A percentile compares a stretch with the other conserved stretches of the same genome.
These are phyloP conservation scores for Pyrochroa serraticornis DNA, from an alignment of 2,888 invertebrate genomes.

Conservation along the genomic window DNA sequence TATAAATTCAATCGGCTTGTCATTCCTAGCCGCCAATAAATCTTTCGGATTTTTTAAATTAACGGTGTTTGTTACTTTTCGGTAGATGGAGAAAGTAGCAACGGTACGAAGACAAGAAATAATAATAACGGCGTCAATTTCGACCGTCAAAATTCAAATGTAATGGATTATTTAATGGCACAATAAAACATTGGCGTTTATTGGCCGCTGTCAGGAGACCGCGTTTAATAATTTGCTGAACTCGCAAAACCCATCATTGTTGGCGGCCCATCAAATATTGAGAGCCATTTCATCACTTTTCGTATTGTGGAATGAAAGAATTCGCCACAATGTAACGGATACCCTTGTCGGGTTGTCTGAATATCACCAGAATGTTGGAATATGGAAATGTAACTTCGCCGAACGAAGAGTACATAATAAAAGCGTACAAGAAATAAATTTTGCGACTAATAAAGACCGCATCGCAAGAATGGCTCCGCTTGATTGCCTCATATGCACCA, in stretches of 20 bases:
- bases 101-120: constrained; percentile 4
- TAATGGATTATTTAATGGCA: constrained; percentile 45
- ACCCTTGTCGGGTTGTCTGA: constrained; percentile 3
- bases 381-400: background rate
- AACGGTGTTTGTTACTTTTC: constrained; percentile 4
- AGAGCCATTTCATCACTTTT: constrained; percentile 35
- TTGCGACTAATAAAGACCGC: constrained; percentile 5
- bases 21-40: constrained; percentile 6
- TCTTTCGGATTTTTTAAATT: constrained; percentile 6
- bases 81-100: background rate
- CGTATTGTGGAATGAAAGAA: constrained; percentile 20
- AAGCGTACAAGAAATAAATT: constrained; percentile 16
- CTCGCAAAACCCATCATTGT: constrained; percentile 43
- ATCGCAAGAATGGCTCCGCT: no score
- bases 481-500: no score
- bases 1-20: constrained; percentile 15
- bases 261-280: constrained; percentile 40
- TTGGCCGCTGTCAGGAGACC: constrained; percentile 43
- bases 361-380: constrained; percentile 14
- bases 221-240: constrained; percentile 47
- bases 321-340: constrained; percentile 24
- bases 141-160: constrained; percentile 39
- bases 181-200: constrained; percentile 49
- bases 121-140: background rate
- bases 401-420: constrained; percentile 11